A percentile compares a stretch with the other conserved stretches of the same genome.
Conservation (phyloP, 1,140 invertebrate genomes). For the Samia ricini region DNA sequence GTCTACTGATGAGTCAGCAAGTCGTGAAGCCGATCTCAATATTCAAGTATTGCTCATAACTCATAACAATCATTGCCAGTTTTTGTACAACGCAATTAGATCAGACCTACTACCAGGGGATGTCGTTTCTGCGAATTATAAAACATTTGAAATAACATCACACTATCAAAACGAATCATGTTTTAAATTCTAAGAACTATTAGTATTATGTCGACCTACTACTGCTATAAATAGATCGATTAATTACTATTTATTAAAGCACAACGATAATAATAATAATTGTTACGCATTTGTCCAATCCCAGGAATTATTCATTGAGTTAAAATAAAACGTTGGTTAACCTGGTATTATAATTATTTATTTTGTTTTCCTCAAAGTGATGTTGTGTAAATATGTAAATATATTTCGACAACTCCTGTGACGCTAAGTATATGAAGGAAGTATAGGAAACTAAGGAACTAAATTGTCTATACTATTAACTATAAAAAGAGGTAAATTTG, state of each 20-base stretch:
- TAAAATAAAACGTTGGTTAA: background rate
- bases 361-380: background rate
- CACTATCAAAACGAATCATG: slow-evolving; percentile 41
- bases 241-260: slow-evolving; percentile 9
- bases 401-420: background rate
- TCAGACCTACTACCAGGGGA: slow-evolving; percentile 37
- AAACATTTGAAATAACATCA: slow-evolving; percentile 28
- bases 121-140: slow-evolving; percentile 44
- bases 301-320: background rate
- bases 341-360: background rate
- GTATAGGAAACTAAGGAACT: too few species aligned
- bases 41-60: slow-evolving; percentile 40
- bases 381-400: background rate
- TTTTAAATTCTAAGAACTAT: slow-evolving; percentile 41
- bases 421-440: background rate
- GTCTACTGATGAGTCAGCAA: background rate
- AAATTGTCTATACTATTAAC: too few species aligned
- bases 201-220: slow-evolving; percentile 25
- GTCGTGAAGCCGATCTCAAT: slow-evolving; percentile 37
- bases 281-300: background rate
- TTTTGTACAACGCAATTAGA: slow-evolving; percentile 59
- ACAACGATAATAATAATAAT: background rate
- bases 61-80: slow-evolving; percentile 60
- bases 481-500: too few species aligned
- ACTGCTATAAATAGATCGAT: slow-evolving; percentile 31